Evolutionary conservation across 1,140 invertebrate genomes (phyloP).

Genomic region (Papilio glaucus): DNA sequence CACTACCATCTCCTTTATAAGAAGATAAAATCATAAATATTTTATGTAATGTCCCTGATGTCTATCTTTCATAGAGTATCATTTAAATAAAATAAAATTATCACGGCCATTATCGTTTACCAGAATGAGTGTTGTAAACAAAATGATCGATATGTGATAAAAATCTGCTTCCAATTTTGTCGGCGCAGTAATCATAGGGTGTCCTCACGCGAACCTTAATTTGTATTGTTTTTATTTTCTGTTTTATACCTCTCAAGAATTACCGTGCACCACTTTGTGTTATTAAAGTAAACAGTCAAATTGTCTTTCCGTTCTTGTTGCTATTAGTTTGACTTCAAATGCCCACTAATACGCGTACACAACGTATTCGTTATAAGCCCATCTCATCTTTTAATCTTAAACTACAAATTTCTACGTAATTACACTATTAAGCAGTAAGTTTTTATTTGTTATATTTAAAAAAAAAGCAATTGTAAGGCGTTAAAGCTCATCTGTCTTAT

Average conservation of each 20-base stretch:
- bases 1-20: background rate
- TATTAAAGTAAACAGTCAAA: slow-evolving; percentile 13
- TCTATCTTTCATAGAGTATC: background rate
- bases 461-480: no score
- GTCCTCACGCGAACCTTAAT: slow-evolving; percentile 32
- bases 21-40: background rate
- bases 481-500: no score
- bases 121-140: slow-evolving; percentile 31
- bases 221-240: slow-evolving; percentile 29
- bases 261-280: slow-evolving; percentile 4
- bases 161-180: slow-evolving; percentile 38
- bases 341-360: background rate
- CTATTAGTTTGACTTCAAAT: background rate
- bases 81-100: slow-evolving; percentile 26
- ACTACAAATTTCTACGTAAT: background rate
- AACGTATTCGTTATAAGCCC: background rate
- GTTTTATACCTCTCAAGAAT: slow-evolving; percentile 15
- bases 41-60: background rate
- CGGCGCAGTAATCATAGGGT: slow-evolving; percentile 34
- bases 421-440: background rate
- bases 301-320: background rate
- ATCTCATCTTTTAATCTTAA: background rate
- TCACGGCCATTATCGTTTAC: slow-evolving; percentile 30
- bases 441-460: no score
- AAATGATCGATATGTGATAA: slow-evolving; percentile 31